Conservation (phyloP, 2,888 invertebrate species). For the Dusona sp. region DNA sequence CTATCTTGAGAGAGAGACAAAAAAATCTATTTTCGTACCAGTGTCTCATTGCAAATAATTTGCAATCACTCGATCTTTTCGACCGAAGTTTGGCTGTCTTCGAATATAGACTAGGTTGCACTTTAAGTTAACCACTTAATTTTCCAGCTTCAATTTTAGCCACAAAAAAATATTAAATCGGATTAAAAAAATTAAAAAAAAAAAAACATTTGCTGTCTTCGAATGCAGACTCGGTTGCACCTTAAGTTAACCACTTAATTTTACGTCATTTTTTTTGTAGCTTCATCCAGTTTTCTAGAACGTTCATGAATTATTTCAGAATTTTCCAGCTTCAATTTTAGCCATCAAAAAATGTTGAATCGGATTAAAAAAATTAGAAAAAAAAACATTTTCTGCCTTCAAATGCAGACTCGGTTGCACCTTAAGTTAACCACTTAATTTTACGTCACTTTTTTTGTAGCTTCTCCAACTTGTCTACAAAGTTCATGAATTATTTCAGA, state of each 20-base stretch:
- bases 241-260: not conserved
- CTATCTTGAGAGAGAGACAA: not conserved
- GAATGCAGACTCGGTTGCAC: not conserved
- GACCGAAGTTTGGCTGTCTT: not conserved
- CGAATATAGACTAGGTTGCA: not conserved
- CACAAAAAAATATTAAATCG: not conserved
- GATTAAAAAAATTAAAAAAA: too few species aligned
- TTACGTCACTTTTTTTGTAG: too few species aligned
- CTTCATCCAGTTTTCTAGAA: not conserved
- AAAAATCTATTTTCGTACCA: conserved; percentile 22
- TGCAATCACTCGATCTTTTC: conserved; percentile 4
- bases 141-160: not conserved
- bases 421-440: not conserved
- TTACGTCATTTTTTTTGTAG: not conserved
- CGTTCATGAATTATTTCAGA: not conserved
- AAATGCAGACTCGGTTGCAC: not conserved
- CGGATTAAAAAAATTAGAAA: too few species aligned
- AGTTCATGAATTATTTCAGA: not conserved
- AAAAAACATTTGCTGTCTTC: too few species aligned
- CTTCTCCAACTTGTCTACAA: not conserved
- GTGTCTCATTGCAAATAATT: conserved; percentile 6
- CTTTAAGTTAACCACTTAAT: not conserved
- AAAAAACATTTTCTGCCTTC: too few species aligned
- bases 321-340: not conserved
- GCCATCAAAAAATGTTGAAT: not conserved